These are phyloP conservation scores for Lutra lutra DNA, from an alignment of 2,797 vertebrate genomes.

Conservation along the genomic window DNA sequence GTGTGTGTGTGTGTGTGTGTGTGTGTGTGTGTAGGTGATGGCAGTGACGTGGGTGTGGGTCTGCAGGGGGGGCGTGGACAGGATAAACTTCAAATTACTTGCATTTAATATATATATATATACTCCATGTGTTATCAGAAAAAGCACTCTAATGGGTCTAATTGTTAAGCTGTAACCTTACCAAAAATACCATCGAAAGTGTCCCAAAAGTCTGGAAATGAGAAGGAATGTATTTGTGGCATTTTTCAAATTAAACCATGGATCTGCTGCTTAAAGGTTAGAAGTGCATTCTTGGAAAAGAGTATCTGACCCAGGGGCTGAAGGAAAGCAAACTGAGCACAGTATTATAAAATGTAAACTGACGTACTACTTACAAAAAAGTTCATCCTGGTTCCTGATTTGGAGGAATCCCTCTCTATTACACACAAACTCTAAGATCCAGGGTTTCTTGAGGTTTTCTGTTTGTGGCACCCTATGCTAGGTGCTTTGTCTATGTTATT, in stretches of 20 bases:
- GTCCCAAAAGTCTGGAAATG: neutral
- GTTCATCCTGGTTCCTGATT: neutral
- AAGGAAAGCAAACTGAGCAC: neutral
- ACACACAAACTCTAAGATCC: neutral
- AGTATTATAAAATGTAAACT: neutral
- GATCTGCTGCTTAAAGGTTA: constrained; percentile 5
- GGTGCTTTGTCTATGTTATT: neutral
- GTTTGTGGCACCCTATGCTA: neutral
- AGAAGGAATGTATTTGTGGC: neutral
- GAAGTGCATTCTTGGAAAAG: neutral
- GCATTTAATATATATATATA: neutral
- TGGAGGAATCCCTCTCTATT: neutral
- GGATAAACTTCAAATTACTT: neutral
- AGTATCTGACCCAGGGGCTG: neutral
- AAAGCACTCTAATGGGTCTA: neutral
- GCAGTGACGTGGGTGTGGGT: neutral
- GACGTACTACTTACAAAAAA: neutral
- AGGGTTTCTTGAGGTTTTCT: neutral
- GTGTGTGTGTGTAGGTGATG: neutral
- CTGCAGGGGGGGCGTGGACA: neutral
- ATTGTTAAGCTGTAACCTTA: neutral
- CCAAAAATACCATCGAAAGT: neutral
- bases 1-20: no score
- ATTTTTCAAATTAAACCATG: neutral
- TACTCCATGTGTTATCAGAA: neutral